Evolutionary conservation across 2,113 vertebrate genomes (phyloP).

Genomic region (Petrocephalus zakoni): DNA sequence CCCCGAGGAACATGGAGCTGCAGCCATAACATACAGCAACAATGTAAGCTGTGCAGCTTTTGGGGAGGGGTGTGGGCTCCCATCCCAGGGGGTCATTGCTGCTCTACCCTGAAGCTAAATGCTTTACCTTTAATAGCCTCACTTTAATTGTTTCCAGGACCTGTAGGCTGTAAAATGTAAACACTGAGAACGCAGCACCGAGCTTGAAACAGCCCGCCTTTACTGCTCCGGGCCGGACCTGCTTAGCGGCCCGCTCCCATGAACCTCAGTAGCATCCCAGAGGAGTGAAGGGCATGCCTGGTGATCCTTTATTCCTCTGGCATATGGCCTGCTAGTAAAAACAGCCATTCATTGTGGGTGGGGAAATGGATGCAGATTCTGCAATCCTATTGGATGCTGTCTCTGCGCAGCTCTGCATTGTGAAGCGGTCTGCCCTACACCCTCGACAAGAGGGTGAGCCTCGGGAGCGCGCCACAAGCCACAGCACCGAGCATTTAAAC

Average conservation of each 20-base stretch:
- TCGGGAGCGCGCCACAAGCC: background rate
- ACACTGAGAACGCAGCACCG: background rate
- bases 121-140: constrained; percentile 15
- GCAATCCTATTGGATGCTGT: background rate
- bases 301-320: background rate
- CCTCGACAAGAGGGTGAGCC: background rate
- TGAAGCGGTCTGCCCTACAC: background rate
- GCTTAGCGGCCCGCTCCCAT: background rate
- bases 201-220: background rate
- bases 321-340: background rate
- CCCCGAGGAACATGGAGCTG: constrained; percentile 2
- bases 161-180: constrained; percentile 17
- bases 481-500: background rate
- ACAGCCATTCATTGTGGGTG: background rate
- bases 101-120: constrained; percentile 11
- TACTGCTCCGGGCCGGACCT: background rate
- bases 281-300: background rate
- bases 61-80: background rate
- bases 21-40: background rate
- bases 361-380: background rate
- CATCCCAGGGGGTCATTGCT: constrained; percentile 3
- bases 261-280: background rate
- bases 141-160: constrained; percentile 12
- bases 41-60: background rate
- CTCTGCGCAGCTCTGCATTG: background rate